Base-by-base conservation (phyloP, 1,140 invertebrate species). In the Caenorhabditis latens region DNA sequence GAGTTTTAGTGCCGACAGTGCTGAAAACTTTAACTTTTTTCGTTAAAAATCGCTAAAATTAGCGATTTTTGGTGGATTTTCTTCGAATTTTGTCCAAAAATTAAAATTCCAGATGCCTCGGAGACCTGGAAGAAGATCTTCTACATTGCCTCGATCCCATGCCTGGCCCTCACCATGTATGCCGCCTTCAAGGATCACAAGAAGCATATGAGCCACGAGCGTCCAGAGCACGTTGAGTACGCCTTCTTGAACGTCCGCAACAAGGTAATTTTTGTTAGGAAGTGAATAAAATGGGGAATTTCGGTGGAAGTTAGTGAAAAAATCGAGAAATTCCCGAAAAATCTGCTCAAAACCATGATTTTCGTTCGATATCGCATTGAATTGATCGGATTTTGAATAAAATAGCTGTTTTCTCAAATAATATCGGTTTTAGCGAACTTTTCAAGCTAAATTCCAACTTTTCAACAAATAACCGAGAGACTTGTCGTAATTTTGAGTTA, bases 151-250 rank as follows among this genome's bases (percentile, higher is more conserved):
- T 88, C 87, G 61, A 83, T 89, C 65, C 88, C 88, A 67, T 89
- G 88, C 85, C 42, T 89, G 48, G 53, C 84, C 40, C 63, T 89
- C 32, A 89, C 88, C 55, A 89, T 89, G 88, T 89, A 89, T 75
- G 86, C 87, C 46, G 88, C 88, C 57, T 89, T 65, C 83, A 53
- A 46, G 50, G 88, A 88, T 83, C 87, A 88, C 79, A 87, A 88
- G 83, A 87, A 88, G 61, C 87, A 88, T 57, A 83, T 63, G 86
- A 42, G 67, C 67, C 61, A 84, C 50, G 83, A 63, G 8, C 88
- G 89, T 65, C 89, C 87, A 61, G 89, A 89, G 53, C 63, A 89
- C 89, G 85, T 89, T 24, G 89, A 89, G 85, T 89, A 89, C 85
- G 75, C 88, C 24, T 89, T 84, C 84, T 48, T 89, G 61, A 88